These are phyloP conservation scores for Tanypteryx hageni DNA, from an alignment of 2,888 invertebrate genomes.

Conservation along the genomic window DNA sequence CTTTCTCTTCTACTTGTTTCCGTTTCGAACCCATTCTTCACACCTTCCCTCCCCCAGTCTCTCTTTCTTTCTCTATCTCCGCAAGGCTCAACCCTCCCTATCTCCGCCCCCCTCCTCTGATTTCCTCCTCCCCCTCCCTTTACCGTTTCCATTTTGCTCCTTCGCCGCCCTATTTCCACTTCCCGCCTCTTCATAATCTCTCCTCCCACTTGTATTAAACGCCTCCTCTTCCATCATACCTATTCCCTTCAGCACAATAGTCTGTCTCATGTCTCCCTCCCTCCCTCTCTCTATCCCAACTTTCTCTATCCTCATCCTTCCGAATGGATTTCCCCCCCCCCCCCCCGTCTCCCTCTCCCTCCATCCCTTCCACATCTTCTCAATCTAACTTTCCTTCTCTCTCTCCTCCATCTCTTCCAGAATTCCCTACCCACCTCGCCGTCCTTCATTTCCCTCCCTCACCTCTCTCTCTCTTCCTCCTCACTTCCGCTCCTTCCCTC, in stretches of 20 bases:
- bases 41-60: too few relatives aligned
- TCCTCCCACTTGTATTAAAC: background rate
- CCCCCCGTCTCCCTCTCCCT: background rate
- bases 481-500: background rate
- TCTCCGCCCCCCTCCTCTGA: background rate
- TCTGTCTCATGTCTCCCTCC: background rate
- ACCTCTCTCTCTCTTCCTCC: background rate
- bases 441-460: background rate
- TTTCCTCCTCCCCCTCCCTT: background rate
- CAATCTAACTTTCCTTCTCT: background rate
- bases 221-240: background rate
- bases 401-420: background rate
- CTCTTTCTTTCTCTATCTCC: background rate
- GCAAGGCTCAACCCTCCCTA: too few relatives aligned
- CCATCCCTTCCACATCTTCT: too few relatives aligned
- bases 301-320: background rate
- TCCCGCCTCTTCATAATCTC: too few relatives aligned
- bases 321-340: background rate
- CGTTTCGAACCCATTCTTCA: too few relatives aligned
- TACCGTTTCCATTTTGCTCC: background rate
- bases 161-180: background rate
- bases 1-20: too few relatives aligned
- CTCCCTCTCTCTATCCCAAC: background rate
- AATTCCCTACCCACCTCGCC: background rate
- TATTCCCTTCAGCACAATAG: background rate